phyloP scores from a whole-genome alignment of 2,888 invertebrate genomes.

The Euzetes globulus region DNA sequence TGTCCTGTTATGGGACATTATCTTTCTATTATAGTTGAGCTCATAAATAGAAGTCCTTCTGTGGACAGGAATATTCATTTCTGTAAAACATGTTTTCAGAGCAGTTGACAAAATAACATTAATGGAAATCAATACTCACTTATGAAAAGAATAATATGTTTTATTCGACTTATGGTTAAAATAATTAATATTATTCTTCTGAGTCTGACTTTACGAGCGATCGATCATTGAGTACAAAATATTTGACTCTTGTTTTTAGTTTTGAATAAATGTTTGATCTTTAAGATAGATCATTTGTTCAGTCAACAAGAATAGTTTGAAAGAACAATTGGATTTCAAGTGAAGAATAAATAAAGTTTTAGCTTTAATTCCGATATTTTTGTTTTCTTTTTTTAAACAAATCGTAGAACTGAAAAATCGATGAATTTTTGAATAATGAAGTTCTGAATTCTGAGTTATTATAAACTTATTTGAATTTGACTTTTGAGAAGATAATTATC shows the following conservation, averaged over 20 bases:
- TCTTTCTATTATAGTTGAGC: background rate
- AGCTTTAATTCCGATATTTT: too few species aligned
- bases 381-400: too few species aligned
- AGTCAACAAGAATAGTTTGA: too few species aligned
- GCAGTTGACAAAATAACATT: background rate
- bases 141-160: background rate
- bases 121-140: slow-evolving; percentile 1
- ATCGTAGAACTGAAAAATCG: too few species aligned
- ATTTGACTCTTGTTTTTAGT: background rate
- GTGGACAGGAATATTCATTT: background rate
- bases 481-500: too few species aligned
- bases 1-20: background rate
- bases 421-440: too few species aligned
- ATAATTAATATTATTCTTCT: background rate
- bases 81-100: background rate
- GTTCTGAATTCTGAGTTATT: too few species aligned
- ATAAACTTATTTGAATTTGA: too few species aligned
- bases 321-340: too few species aligned
- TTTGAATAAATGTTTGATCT: background rate
- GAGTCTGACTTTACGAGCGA: background rate
- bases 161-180: background rate
- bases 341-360: too few species aligned
- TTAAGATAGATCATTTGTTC: too few species aligned
- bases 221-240: background rate
- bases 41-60: background rate